Conservation (phyloP, 2,113 vertebrate genomes). For the Chaetodon trifascialis region DNA sequence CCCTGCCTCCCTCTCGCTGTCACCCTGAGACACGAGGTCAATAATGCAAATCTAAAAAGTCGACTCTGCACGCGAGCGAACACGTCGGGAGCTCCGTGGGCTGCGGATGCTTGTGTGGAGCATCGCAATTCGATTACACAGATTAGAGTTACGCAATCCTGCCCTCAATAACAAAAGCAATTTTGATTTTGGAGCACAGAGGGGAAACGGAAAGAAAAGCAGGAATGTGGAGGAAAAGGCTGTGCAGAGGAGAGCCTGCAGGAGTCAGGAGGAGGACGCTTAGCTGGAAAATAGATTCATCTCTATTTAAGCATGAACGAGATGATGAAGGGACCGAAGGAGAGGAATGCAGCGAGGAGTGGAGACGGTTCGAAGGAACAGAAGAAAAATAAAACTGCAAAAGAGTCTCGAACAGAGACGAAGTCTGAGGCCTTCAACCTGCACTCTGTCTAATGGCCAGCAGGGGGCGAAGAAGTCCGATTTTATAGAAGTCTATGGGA, state of each 20-base stretch:
- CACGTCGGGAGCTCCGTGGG: slow-evolving; percentile 2
- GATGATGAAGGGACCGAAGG: neutral
- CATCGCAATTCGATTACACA: slow-evolving; percentile 55
- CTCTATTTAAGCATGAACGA: neutral
- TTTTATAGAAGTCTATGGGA: no score
- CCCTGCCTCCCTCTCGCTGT: neutral
- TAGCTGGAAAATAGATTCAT: neutral
- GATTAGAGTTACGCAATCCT: slow-evolving; percentile 55
- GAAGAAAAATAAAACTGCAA: no score
- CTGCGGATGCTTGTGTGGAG: slow-evolving; percentile 28
- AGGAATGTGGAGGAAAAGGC: slow-evolving; percentile 1
- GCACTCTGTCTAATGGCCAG: no score
- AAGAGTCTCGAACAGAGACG: no score
- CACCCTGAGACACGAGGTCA: slow-evolving; percentile 41
- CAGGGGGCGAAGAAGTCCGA: no score
- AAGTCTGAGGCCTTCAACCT: no score
- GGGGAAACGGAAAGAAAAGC: slow-evolving; percentile 14
- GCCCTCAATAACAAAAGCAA: slow-evolving; percentile 53
- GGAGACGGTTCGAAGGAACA: neutral
- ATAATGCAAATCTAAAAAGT: slow-evolving; percentile 56
- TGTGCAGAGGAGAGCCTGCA: neutral
- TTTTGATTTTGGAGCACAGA: slow-evolving; percentile 28
- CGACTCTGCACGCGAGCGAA: slow-evolving; percentile 31
- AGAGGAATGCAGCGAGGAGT: no score
- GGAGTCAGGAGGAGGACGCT: neutral